A percentile compares a stretch with the other conserved stretches of the same genome.
phyloP scores from a whole-genome alignment of 2,888 invertebrate species.

The Drosophila vallismaia region DNA sequence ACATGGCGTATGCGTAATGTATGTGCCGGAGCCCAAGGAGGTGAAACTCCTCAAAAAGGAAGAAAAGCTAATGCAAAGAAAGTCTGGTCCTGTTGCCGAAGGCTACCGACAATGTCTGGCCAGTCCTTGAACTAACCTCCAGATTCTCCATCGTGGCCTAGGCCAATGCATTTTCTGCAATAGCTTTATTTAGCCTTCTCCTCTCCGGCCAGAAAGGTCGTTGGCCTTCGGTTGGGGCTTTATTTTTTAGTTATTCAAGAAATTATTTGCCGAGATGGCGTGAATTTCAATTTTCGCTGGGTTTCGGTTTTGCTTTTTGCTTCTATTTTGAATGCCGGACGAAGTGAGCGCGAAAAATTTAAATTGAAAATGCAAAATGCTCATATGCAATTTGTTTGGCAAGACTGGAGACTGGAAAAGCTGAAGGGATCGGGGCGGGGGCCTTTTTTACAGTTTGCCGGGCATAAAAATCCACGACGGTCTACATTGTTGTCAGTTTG shows the following conservation, averaged over 20 bases:
- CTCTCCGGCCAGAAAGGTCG: constrained; percentile 5
- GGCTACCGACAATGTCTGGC: constrained; percentile 33
- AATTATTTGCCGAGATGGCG: constrained; percentile 27
- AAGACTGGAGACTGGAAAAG: constrained; percentile 4
- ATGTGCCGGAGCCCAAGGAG: constrained; percentile 20
- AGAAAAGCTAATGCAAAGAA: constrained; percentile 3
- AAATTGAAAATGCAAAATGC: constrained; percentile 73
- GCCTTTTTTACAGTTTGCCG: constrained; percentile 56
- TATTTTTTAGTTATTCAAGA: constrained; percentile 28
- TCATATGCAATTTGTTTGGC: constrained; percentile 72
- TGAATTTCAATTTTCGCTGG: constrained; percentile 56
- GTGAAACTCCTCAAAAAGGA: constrained; percentile 25
- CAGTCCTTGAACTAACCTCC: constrained; percentile 47
- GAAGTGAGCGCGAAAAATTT: constrained; percentile 58
- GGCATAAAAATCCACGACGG: constrained; percentile 53
- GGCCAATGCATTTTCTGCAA: constrained; percentile 24
- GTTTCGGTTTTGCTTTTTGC: background rate
- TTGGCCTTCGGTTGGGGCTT: constrained; percentile 15
- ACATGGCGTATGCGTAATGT: constrained; percentile 39
- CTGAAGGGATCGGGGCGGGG: constrained; percentile 5
- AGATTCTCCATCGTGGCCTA: constrained; percentile 18
- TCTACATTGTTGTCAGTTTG: constrained; percentile 60
- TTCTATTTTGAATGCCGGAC: constrained; percentile 26
- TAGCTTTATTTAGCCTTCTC: constrained; percentile 6
- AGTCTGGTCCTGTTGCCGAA: constrained; percentile 30